Base-by-base conservation (phyloP, 2,113 vertebrate genomes). In the Typhlomys cinereus region DNA sequence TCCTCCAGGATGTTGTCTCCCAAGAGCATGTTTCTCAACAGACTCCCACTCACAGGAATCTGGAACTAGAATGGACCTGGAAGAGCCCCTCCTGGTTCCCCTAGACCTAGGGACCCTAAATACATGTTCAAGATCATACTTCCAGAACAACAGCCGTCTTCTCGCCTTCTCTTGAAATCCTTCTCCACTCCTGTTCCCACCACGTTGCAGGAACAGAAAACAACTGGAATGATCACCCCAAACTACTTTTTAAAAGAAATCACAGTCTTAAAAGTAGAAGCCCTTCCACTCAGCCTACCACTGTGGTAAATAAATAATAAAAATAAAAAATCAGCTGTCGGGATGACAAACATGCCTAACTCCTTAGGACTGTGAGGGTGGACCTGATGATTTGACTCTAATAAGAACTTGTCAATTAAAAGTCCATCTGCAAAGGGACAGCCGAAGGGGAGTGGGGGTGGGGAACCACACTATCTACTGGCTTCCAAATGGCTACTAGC, bases 381-480 rank as follows among this genome's bases (percentile, higher is more conserved):
- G 31, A 25, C 62, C 74, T 59, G 81, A 75, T 59, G 64, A 62
- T n/a, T 52, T 54, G 10, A 4, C 36, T 57, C 75, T 89, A 87
- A 64, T 44, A 89, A 88, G 64, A 80, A 89, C 75, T 25, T 74
- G 41, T 61, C 69, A 73, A 74, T 74, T 20, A 66, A 90, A 94
- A 17, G 23, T 66, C 59, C 10, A 20, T 48, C 82, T 5, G 0
- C 34, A 1, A 41, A 48, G 29, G 10, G 54, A 3, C n/a, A 80
- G 85, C 0, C 15, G 41, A 27, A 52, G 23, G 25, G 10, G 17
- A 59, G n/a, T n/a, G n/a, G n/a, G n/a, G n/a, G n/a, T n/a, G n/a
- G 48, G 52, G 70, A 81, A 93, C 57, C 11, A 52, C 20, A 61
- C 15, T 31, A 17, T 17, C 83, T 41, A 36, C 2, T 74, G 71